Base-by-base conservation (phyloP, 2,113 vertebrate species). In the Phalacrocorax brasilianus region DNA sequence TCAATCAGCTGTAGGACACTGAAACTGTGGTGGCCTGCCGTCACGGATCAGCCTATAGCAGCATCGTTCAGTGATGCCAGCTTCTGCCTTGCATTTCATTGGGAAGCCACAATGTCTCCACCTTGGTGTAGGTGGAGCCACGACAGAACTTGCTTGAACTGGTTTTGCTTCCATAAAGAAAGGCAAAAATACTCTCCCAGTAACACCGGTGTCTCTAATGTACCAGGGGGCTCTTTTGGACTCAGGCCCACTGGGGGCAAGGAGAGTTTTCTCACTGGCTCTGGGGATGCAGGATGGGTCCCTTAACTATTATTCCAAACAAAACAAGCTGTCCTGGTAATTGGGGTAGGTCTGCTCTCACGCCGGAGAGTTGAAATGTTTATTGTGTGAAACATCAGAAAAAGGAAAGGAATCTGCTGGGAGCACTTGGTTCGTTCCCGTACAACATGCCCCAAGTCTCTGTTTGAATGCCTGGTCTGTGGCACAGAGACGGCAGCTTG, bases 381-480 rank as follows among this genome's bases (percentile, higher is more conserved):
- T 97, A 93, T 97, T 97, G 91, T 95, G 81, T 81, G 73, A 96
- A 93, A 93, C 87, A 74, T 85, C 92, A 95, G 96, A 91, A 89
- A 90, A 94, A 91, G 93, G 95, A 91, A 86, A 91, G 93, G 96
- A 93, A 94, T 92, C 97, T 91, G 89, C 95, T 96, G 96, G 96
- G 97, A 95, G 92, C 89, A 93, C 94, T 97, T 97, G 97, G 85
- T 94, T 94, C 58, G 0, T 79, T 97, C 97, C 93, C 83, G 3
- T 89, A 76, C 84, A 95, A 91, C 74, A 72, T 62, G 86, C 74
- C 82, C 84, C 0, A 8, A 80, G 90, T 50, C 92, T 66, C 62
- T 92, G 77, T 94, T 95, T 97, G 95, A 97, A 97, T 97, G 97
- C 95, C 0, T 73, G 63, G 93, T 97, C 96, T 97, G 97, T 98